phyloP scores from a whole-genome alignment of 2,113 vertebrate genomes.

The Passer domesticus region DNA sequence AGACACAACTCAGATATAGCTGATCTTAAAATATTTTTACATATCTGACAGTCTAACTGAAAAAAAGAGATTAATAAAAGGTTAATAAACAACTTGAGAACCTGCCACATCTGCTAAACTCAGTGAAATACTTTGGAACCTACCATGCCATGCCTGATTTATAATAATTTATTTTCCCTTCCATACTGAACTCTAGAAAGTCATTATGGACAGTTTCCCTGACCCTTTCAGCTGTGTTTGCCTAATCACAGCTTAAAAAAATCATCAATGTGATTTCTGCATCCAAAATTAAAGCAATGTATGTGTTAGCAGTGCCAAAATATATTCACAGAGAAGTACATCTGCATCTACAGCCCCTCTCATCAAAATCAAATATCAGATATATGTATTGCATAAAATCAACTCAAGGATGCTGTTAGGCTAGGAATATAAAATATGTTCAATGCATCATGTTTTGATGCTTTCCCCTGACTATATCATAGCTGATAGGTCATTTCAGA shows the following conservation, averaged over 20 bases:
- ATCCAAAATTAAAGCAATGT: neutral
- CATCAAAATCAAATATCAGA: neutral
- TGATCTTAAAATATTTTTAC: neutral
- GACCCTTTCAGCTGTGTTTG: neutral
- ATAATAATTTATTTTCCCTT: neutral
- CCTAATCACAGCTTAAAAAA: neutral
- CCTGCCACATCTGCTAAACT: neutral
- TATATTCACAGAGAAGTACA: neutral
- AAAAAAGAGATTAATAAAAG: neutral
- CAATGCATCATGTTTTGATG: slow-evolving; percentile 18
- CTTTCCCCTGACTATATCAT: slow-evolving; percentile 5
- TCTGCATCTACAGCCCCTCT: neutral
- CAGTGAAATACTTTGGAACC: neutral
- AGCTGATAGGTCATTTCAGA: slow-evolving; percentile 35
- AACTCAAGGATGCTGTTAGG: neutral
- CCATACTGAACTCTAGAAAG: neutral
- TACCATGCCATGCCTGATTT: neutral
- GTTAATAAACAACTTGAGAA: neutral
- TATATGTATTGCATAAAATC: neutral
- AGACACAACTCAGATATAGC: neutral
- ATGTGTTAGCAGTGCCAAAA: neutral
- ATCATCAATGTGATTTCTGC: neutral
- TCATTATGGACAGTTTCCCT: neutral
- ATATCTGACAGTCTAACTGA: neutral
- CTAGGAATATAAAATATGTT: neutral